Conservation (phyloP, 2,113 vertebrate genomes). For the Stigmatopora argus region DNA sequence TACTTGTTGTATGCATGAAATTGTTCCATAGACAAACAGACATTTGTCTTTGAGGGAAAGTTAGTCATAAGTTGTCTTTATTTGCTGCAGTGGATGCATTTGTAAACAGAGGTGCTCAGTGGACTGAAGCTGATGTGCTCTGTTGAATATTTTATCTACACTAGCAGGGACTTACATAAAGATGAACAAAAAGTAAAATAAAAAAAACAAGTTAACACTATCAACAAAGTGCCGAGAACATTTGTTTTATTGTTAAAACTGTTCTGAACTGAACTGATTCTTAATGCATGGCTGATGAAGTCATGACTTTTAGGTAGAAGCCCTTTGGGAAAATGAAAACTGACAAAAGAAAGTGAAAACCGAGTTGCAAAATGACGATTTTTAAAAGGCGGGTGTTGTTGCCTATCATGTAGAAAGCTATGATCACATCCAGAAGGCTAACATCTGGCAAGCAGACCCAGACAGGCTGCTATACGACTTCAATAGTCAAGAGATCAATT, state of each 20-base stretch:
- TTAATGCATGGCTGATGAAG: constrained; percentile 12
- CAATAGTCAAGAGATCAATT: constrained; percentile 26
- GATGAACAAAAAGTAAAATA: not conserved
- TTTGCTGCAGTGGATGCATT: constrained; percentile 4
- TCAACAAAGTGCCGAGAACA: constrained; percentile 6
- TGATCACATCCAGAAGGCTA: constrained; percentile 65
- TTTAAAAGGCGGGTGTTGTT: constrained; percentile 30
- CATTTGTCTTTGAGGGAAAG: constrained; percentile 16
- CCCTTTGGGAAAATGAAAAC: constrained; percentile 26
- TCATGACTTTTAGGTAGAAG: constrained; percentile 11
- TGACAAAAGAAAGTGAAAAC: constrained; percentile 12
- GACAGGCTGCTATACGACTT: constrained; percentile 14
- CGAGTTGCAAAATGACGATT: constrained; percentile 8
- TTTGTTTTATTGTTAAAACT: constrained; percentile 15
- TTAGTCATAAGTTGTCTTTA: constrained; percentile 2
- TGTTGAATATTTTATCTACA: constrained; percentile 64
- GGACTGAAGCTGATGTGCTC: constrained; percentile 56
- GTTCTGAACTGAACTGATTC: not conserved
- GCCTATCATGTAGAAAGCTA: constrained; percentile 36
- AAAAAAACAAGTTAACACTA: not conserved
- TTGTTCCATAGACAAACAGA: not conserved
- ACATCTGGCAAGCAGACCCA: constrained; percentile 85
- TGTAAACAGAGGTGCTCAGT: constrained; percentile 58
- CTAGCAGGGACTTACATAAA: constrained; percentile 3
- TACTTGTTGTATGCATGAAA: constrained; percentile 2